Evolutionary conservation across 1,140 invertebrate genomes (phyloP).

Genomic region (Pinna nobilis): DNA sequence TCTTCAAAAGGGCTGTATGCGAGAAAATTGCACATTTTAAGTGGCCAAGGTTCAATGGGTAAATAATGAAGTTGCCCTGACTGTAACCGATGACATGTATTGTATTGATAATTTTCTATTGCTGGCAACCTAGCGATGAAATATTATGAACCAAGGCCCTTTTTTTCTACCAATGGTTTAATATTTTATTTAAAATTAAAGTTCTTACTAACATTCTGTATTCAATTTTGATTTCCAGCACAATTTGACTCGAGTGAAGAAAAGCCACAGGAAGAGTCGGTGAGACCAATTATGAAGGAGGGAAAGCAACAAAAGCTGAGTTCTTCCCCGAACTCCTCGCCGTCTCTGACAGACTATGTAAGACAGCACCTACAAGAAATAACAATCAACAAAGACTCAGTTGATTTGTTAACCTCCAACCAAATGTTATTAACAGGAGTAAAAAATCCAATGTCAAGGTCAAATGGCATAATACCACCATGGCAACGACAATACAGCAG

Average conservation of each 20-base stretch:
- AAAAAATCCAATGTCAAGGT: not conserved
- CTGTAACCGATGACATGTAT: no score
- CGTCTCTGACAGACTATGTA: constrained; percentile 47
- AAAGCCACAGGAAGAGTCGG: not conserved
- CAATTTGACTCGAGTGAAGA: not conserved
- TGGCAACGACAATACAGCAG: constrained; percentile 26
- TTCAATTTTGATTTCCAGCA: no score
- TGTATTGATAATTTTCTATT: no score
- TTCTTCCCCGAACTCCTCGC: constrained; percentile 35
- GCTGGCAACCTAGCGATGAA: no score
- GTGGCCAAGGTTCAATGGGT: no score
- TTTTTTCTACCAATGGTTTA: no score
- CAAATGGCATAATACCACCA: not conserved
- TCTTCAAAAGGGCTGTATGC: no score
- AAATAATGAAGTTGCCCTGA: no score
- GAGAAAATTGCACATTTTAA: no score
- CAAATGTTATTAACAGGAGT: not conserved
- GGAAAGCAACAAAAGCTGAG: not conserved
- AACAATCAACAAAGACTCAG: not conserved
- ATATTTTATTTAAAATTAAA: no score
- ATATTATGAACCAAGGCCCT: no score
- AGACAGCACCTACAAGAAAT: constrained; percentile 41
- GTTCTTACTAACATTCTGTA: no score
- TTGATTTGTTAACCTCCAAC: not conserved
- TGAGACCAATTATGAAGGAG: not conserved